Evolutionary conservation across 2,113 vertebrate genomes (phyloP), one percentile per base, ranked within the genome.

Genomic region (Calidris pygmaea): DNA sequence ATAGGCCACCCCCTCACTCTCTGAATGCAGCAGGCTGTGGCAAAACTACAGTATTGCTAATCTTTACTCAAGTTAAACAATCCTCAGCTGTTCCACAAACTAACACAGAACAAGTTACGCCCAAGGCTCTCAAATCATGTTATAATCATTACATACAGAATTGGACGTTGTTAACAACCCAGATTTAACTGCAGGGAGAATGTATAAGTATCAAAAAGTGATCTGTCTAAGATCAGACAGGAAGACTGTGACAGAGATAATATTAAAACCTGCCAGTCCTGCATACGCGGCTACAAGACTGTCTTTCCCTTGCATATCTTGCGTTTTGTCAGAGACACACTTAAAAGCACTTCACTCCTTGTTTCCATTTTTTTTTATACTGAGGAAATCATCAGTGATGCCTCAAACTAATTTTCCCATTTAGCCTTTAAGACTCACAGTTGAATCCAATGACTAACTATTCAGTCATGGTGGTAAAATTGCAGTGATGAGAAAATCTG

Each of bases 141-240:
- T 85, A 50, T 30, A 93, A 86, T 91, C 43, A 59, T 77, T 88
- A 53, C 19, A 9, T 79, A 85, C 62, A 82, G 58, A 85, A 76
- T 20, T 59, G 58, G 67, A 70, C 47, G 7, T 59, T 73, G 58
- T 85, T 89, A 88, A 85, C 66, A 74, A 70, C 70, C 16, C 32
- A 30, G 50, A 27, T 83, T 88, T 91, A 80, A 80, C 90, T 95
- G 41, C 59, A 86, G 75, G 93, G 45, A 90, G 43, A 90, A 71
- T 34, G 24, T 27, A 76, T 30, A 90, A 47, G n/a, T 48, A 81
- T 94, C 90, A 80, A 90, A 58, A 24, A 90, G 32, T 63, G 50
- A 93, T 89, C 66, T 90, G 43, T 35, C 58, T 76, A 66, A 70
- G 34, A 76, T 76, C 17, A 93, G 72, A 65, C 75, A 91, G 45